Evolutionary conservation across 1,140 invertebrate genomes (phyloP).

Genomic region (Trachymyrmex cornetzi): DNA sequence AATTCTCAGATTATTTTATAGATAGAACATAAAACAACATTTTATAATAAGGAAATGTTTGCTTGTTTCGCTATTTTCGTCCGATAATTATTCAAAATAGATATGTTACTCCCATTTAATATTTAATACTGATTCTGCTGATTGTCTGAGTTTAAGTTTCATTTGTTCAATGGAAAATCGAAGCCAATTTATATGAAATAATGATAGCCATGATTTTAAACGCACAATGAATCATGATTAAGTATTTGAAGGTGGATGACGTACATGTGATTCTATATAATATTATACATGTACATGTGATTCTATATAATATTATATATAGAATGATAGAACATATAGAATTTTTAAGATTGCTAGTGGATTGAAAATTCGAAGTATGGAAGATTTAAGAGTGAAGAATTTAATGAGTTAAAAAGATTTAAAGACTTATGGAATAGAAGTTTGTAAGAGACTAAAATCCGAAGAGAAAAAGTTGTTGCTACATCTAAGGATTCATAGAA

Average conservation of each 20-base stretch:
- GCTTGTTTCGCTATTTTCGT: not conserved
- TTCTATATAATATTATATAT: not conserved
- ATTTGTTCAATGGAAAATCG: not conserved
- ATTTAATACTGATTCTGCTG: not conserved
- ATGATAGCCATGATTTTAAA: not conserved
- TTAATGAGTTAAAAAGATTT: not conserved
- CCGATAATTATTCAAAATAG: not conserved
- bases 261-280: not conserved
- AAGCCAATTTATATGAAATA: not conserved
- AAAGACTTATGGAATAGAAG: not conserved
- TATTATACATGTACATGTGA: not conserved
- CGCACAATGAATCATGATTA: not conserved
- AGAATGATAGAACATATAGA: not conserved
- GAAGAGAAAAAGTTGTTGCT: not conserved
- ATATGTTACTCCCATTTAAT: not conserved
- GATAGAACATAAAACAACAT: not conserved
- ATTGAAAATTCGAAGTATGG: not conserved
- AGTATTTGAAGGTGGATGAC: not conserved
- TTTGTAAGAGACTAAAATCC: not conserved
- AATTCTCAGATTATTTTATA: not conserved
- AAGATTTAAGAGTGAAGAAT: not conserved
- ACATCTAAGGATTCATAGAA: not conserved
- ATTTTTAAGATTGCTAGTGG: not conserved
- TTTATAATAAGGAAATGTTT: not conserved
- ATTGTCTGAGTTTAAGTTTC: conserved; percentile 2